Evolutionary conservation across 2,113 vertebrate species (phyloP), one percentile per base, ranked within the genome.

Genomic region (Anarrhichthys ocellatus): DNA sequence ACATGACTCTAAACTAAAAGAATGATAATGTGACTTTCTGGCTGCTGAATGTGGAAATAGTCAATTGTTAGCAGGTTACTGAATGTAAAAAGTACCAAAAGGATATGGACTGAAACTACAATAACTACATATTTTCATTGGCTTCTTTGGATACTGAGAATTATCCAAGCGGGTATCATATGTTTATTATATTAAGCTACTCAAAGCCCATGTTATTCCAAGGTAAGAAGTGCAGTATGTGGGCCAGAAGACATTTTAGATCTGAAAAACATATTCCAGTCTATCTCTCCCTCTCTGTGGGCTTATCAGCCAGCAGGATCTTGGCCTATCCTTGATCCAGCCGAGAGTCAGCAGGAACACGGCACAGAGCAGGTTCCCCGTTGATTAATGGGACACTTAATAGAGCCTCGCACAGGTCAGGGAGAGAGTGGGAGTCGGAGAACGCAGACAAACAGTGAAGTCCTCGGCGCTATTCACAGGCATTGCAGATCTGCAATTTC

Each of bases 321-420:
- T 73, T 70, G 70, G 80, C 71, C 72, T 13, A 9, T 73, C 79
- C 77, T 75, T 66, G 81, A 82, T 78, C 77, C 75, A 59, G 54
- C 67, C 0, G 20, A 46, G 64, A 63, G 62, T 46, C 73, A 17
- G 81, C 42, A 14, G 36, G 40, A 44, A 64, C 0, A 7, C 74
- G 17, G 29, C 75, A 54, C 5, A 80, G 44, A 66, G 77, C 62
- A 42, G 36, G 22, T 56, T 74, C 48, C 5, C 52, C 27, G 0
- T 61, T 84, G 85, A 91, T 84, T 82, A 89, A 89, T 86, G 75
- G 69, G 40, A 69, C 46, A 42, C 67, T 32, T 67, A 50, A 84
- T 38, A 15, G 44, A 56, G 15, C 15, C 56, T 63, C 74, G 18
- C 63, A 34, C 15, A 75, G 85, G 81, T 84, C 85, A 59, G 17